Evolutionary conservation across 2,797 vertebrate species (phyloP), one percentile per base, ranked within the genome.

Genomic region (Onychomys arenicola): DNA sequence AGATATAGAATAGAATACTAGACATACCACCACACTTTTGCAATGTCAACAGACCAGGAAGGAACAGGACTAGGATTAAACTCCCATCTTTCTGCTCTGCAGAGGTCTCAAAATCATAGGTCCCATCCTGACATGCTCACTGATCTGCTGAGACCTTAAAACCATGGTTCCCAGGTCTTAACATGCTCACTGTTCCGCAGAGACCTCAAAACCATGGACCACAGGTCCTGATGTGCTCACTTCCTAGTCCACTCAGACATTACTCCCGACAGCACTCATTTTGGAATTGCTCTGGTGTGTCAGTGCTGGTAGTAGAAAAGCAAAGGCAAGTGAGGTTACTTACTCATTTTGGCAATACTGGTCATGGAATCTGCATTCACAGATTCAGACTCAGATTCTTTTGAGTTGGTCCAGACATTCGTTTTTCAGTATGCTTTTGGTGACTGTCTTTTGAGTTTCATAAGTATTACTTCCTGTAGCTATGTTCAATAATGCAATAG

Each of bases 1-100:
- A 96, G 57, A 71, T 49, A 2, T 71, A 89, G 65, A 84, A 81
- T 65, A 71, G 69, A 89, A 97, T 57, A 34, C 40, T 67, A 81
- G 82, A 82, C 13, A 78, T 63, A 40, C 55, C 69, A 90, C 80
- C 55, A 61, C 46, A 82, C 14, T 91, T 94, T 82, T 55, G 25
- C 57, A 83, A 19, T 78, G 25, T 89, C 87, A 94, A 55, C 55
- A 93, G 57, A 25, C 27, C 21, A 75, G 5, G 17, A 87, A 88
- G 46, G 17, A 34, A 40, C 6, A 89, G 12, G 78, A 2, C 29
- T 25, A 63, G 80, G 25, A 81, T 57, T 90, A 55, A 80, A 85
- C 29, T 92, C 57, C 34, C 25, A 73, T 65, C 59, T 80, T 34
- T 93, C 16, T 95, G 73, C 23, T 75, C 40, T 14, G 2, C 52